Percentiles rank a stretch among this genome's conserved stretches.
These are phyloP conservation scores for Oegoconia quadripuncta DNA, from an alignment of 2,888 invertebrate species.

Conservation along the genomic window DNA sequence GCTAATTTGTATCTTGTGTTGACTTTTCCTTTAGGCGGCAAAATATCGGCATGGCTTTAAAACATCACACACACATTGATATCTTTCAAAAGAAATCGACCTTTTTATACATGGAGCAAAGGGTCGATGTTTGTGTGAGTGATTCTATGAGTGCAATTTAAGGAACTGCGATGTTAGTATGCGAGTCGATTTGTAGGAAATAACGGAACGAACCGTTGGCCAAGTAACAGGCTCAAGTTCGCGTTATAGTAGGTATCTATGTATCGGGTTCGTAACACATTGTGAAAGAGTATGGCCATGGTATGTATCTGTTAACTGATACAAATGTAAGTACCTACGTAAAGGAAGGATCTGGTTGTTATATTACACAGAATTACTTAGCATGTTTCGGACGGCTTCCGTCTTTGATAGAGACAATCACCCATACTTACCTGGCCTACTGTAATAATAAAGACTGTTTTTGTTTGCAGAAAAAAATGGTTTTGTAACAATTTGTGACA, in stretches of 20 bases:
- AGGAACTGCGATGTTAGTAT: constrained; percentile 38
- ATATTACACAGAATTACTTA: no score
- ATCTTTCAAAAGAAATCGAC: neutral
- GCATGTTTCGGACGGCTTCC: no score
- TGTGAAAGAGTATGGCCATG: neutral
- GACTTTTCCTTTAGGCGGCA: constrained; percentile 2
- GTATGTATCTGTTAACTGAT: no score
- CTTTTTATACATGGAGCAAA: neutral
- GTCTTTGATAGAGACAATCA: no score
- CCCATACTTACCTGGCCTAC: no score
- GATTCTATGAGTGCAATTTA: neutral
- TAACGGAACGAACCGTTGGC: constrained; percentile 66
- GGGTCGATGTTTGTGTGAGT: constrained; percentile 3
- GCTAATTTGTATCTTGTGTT: neutral
- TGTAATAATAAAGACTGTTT: no score
- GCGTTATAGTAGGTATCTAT: constrained; percentile 20
- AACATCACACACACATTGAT: neutral
- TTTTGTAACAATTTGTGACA: no score
- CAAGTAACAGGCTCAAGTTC: constrained; percentile 38
- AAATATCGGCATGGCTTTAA: neutral
- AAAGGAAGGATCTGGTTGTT: no score
- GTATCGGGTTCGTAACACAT: neutral
- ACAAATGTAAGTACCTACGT: no score
- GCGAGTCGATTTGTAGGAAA: constrained; percentile 60
- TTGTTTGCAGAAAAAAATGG: no score